Evolutionary conservation across 2,888 invertebrate genomes (phyloP).

Genomic region (Allophyes oxyacanthae): DNA sequence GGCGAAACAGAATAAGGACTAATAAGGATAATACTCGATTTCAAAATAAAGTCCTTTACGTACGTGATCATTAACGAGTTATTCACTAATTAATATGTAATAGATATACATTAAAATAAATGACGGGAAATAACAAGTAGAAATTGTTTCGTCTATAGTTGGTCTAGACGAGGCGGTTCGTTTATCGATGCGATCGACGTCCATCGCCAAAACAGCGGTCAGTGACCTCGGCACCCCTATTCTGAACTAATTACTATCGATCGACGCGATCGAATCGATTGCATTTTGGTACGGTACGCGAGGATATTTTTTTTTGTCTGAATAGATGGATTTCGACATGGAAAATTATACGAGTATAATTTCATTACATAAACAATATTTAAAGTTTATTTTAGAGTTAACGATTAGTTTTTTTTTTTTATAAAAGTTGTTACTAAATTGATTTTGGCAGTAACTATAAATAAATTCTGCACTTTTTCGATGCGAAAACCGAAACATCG

Average conservation of each 20-base stretch:
- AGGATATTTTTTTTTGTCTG: no score
- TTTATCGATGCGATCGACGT: conserved; percentile 60
- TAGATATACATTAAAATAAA: conserved; percentile 3
- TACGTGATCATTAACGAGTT: no score
- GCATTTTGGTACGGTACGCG: not conserved
- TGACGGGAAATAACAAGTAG: conserved; percentile 26
- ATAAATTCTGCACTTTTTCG: conserved; percentile 1
- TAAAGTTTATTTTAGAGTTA: no score
- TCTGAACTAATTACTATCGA: conserved; percentile 60
- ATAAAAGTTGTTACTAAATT: not conserved
- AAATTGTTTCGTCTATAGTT: conserved; percentile 49
- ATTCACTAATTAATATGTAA: not conserved
- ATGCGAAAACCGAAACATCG: conserved; percentile 4
- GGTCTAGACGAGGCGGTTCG: conserved; percentile 60
- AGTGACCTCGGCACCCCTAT: conserved; percentile 73
- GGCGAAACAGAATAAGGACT: no score
- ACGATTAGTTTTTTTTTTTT: no score
- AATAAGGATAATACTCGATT: no score
- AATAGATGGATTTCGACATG: no score
- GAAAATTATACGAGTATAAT: no score
- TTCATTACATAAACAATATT: no score
- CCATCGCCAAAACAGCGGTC: conserved; percentile 64
- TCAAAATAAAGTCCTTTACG: no score
- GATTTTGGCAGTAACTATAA: not conserved
- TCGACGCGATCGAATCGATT: conserved; percentile 19